Evolutionary conservation across 2,797 vertebrate genomes (phyloP).

Genomic region (Graptemys geographica): DNA sequence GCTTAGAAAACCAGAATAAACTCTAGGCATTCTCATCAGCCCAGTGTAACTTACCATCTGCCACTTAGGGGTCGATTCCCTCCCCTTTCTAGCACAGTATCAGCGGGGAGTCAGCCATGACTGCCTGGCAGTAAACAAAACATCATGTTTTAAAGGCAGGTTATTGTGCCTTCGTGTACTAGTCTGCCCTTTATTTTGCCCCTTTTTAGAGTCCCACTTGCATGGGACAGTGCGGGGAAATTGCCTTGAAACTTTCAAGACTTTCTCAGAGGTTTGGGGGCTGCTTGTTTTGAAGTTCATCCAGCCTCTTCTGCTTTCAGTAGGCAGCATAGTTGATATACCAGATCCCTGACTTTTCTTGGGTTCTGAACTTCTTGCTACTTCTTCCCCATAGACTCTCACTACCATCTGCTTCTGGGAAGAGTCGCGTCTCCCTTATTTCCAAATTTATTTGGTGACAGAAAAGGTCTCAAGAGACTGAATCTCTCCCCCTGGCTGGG

Average conservation of each 20-base stretch:
- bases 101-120: background rate
- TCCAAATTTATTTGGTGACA: fast-evolving
- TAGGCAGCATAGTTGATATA: background rate
- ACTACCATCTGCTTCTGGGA: background rate
- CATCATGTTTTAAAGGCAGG: background rate
- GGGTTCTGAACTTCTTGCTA: fast-evolving
- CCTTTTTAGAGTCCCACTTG: background rate
- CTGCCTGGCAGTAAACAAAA: background rate
- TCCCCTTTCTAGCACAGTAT: background rate
- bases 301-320: background rate
- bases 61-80: background rate
- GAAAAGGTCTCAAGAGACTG: background rate
- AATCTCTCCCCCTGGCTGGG: too few species aligned
- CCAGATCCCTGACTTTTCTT: background rate
- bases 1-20: too few species aligned
- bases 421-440: background rate
- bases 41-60: background rate
- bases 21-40: background rate
- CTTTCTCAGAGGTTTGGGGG: background rate
- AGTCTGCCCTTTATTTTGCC: background rate
- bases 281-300: background rate
- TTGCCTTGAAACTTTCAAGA: background rate
- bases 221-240: fast-evolving
- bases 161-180: background rate
- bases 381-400: background rate